A percentile compares a stretch with the other conserved stretches of the same genome.
Evolutionary conservation across 1,140 invertebrate species (phyloP).

Genomic region (Trachelipus rathkii): DNA sequence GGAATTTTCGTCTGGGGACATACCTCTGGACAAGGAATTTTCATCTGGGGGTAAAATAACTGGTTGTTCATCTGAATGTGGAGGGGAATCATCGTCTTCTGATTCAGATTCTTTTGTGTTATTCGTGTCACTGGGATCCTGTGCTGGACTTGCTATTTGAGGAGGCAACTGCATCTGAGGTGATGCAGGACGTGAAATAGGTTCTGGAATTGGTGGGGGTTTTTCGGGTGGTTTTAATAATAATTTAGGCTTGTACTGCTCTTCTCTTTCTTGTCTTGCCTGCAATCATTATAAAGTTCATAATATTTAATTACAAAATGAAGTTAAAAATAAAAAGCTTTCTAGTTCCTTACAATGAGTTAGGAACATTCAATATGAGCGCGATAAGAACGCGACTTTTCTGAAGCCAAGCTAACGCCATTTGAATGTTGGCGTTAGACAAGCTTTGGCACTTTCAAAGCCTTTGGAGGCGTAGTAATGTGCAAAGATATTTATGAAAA

Average conservation of each 20-base stretch:
- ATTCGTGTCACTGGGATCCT: background rate
- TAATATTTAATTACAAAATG: background rate
- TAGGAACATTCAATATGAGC: no score
- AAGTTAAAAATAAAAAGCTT: constrained; percentile 47
- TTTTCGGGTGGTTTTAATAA: constrained; percentile 46
- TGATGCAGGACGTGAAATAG: constrained; percentile 26
- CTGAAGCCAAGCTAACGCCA: no score
- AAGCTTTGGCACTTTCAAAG: no score
- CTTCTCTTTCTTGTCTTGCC: constrained; percentile 70
- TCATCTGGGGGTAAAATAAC: background rate
- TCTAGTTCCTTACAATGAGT: background rate
- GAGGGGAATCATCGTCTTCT: constrained; percentile 31
- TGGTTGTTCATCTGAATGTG: constrained; percentile 30
- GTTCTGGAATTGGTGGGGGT: constrained; percentile 20
- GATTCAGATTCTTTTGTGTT: constrained; percentile 29
- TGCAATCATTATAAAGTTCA: constrained; percentile 48
- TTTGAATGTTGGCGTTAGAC: no score
- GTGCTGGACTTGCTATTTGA: background rate
- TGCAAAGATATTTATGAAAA: no score
- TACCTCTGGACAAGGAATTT: background rate
- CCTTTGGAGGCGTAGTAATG: no score
- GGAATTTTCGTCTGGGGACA: no score
- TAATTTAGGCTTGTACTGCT: constrained; percentile 70
- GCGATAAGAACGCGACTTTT: no score
- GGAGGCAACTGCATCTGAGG: constrained; percentile 26